phyloP scores from a whole-genome alignment of 2,888 invertebrate genomes.

The Augiades crinisus region DNA sequence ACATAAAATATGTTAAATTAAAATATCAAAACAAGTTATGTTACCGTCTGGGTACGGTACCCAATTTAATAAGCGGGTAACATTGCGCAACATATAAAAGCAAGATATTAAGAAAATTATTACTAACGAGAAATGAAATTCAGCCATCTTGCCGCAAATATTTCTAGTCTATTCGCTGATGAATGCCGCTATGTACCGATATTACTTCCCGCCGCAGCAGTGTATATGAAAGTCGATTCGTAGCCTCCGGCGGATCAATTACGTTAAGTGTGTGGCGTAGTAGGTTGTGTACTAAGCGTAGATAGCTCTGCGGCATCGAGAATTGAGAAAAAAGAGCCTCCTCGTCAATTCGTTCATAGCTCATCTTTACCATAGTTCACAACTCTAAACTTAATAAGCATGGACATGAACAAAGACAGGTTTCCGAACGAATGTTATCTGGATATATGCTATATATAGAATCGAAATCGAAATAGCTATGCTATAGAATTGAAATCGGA shows the following conservation, averaged over 20 bases:
- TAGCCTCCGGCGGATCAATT: background rate
- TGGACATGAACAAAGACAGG: too few relatives aligned
- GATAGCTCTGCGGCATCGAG: background rate
- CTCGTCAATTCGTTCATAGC: too few relatives aligned
- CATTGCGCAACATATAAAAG: background rate
- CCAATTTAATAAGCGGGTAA: background rate
- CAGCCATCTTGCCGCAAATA: background rate
- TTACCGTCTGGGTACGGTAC: too few relatives aligned
- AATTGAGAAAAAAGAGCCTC: background rate
- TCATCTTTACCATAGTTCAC: too few relatives aligned
- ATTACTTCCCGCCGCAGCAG: conserved; percentile 4
- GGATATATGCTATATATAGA: too few relatives aligned
- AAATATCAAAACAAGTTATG: too few relatives aligned
- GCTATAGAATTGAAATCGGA: too few relatives aligned
- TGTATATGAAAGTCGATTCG: background rate
- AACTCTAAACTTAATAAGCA: too few relatives aligned
- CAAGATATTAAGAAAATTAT: background rate
- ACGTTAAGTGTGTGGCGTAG: background rate
- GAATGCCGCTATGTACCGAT: background rate
- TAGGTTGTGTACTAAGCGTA: background rate
- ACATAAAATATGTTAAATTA: too few relatives aligned
- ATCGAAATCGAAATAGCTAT: too few relatives aligned
- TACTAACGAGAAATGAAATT: background rate
- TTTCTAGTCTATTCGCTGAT: background rate
- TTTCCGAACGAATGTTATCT: too few relatives aligned